Evolutionary conservation across 2,113 vertebrate genomes (phyloP).

Genomic region (Capreolus pygargus): DNA sequence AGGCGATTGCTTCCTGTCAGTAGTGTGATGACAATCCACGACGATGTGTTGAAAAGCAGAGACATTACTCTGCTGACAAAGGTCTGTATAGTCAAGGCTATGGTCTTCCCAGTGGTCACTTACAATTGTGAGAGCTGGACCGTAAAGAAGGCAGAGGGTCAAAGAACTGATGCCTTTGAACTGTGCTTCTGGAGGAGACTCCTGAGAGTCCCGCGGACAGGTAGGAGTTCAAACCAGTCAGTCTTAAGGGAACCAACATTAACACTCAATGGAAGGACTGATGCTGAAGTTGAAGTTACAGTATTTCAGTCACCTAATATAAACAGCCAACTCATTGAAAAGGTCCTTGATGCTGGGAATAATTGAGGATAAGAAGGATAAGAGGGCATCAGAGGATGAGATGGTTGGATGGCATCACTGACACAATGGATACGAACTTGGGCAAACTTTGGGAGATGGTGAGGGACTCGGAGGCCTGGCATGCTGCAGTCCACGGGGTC

Average conservation of each 20-base stretch:
- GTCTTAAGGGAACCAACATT: not conserved
- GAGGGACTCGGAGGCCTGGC: not conserved
- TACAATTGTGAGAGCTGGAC: not conserved
- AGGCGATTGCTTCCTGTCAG: not conserved
- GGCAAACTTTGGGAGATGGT: not conserved
- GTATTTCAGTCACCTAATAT: not conserved
- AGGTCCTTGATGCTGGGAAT: not conserved
- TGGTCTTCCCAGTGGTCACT: not conserved
- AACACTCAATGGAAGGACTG: not conserved
- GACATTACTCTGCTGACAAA: not conserved
- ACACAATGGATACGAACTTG: not conserved
- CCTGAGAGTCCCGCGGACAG: not conserved
- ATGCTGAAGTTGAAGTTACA: not conserved
- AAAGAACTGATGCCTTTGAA: not conserved
- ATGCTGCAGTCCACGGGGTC: not conserved
- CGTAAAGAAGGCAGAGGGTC: fast-evolving
- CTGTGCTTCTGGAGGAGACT: not conserved
- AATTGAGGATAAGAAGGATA: not conserved
- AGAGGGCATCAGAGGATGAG: not conserved
- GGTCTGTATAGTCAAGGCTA: not conserved
- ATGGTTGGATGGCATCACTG: not conserved
- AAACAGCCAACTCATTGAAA: fast-evolving
- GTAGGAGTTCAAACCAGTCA: not conserved
- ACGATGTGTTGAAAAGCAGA: not conserved
- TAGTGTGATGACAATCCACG: not conserved